Base-by-base conservation (phyloP, 2,797 vertebrate genomes). In the Okamejei kenojei region DNA sequence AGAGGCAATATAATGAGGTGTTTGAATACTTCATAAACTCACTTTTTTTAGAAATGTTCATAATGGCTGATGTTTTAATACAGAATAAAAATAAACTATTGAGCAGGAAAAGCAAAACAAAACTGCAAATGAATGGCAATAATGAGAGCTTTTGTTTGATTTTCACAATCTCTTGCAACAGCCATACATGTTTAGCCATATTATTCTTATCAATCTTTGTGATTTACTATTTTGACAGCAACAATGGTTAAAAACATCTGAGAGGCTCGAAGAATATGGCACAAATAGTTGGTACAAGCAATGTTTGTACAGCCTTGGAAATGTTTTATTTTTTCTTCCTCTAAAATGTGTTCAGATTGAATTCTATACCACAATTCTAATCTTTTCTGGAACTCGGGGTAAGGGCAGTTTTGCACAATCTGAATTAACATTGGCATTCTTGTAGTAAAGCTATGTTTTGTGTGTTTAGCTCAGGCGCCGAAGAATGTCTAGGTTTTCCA, bases 1-100 rank as follows among this genome's bases (percentile, higher is more conserved):
- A 96, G 96, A 96, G 94, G 32, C 79, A 80, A 81, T 79, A 93
- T 65, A 63, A 65, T 58, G 76, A 93, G 23, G 32, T 45, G 58
- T 93, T 93, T 79, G 93, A 65, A 65, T n/a, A 81, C 93, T 79
- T 79, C 76, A 65, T 79, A n/a, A 93, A 29, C 76, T 93, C 79
- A 93, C 38, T 26, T 93, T 78, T 93, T 74, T 76, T 45, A 91
- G 23, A 92, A 54, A 92, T 76, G 90, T 92, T 92, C 90, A 92
- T 74, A 92, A 21, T 76, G 90, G 71, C 65, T 76, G 90, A 38
- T 76, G 65, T 54, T 76, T 92, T 92, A 92, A 92, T 92, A 92
- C 71, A 38, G 35, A 92, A 74, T 92, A 29, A 45, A 73, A 92
- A 74, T 92, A 92, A 90, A 92, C 71, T 92, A 26, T 92, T 74